phyloP scores from a whole-genome alignment of 2,888 invertebrate genomes.

The Cacoxenus indagator region DNA sequence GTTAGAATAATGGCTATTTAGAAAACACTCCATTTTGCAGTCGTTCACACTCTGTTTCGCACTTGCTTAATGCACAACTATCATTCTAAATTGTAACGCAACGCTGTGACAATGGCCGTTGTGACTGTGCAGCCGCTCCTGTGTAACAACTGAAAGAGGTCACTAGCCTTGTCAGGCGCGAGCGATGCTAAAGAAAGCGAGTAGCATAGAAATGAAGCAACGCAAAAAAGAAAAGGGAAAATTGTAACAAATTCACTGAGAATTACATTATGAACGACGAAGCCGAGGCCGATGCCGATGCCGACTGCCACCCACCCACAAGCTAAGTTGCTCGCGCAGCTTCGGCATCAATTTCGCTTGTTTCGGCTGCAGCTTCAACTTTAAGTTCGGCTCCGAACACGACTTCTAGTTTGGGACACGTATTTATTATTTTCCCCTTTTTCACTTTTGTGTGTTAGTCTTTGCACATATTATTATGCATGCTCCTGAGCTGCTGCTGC shows the following conservation, averaged over 20 bases:
- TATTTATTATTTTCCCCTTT: not conserved
- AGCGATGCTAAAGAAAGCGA: not conserved
- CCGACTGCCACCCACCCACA: constrained; percentile 37
- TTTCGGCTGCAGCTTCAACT: not conserved
- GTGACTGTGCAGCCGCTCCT: constrained; percentile 27
- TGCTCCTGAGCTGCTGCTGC: constrained; percentile 40
- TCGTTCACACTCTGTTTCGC: constrained; percentile 43
- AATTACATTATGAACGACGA: not conserved
- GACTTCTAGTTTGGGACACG: not conserved
- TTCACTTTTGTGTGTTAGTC: not conserved
- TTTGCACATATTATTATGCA: not conserved
- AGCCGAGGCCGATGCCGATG: not conserved
- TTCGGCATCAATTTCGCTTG: not conserved
- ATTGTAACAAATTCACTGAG: not conserved
- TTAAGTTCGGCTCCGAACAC: not conserved
- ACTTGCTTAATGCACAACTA: not conserved
- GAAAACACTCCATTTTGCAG: constrained; percentile 54
- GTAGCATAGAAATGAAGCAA: not conserved
- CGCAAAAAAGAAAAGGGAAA: not conserved
- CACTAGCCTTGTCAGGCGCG: constrained; percentile 56
- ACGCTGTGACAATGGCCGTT: constrained; percentile 36
- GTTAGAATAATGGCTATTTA: constrained; percentile 50
- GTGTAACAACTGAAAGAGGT: constrained; percentile 39
- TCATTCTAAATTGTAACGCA: not conserved
- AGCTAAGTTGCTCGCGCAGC: constrained; percentile 9